Evolutionary conservation across 2,797 vertebrate genomes (phyloP), one percentile per base, ranked within the genome.

Genomic region (Muscicapa comitata): DNA sequence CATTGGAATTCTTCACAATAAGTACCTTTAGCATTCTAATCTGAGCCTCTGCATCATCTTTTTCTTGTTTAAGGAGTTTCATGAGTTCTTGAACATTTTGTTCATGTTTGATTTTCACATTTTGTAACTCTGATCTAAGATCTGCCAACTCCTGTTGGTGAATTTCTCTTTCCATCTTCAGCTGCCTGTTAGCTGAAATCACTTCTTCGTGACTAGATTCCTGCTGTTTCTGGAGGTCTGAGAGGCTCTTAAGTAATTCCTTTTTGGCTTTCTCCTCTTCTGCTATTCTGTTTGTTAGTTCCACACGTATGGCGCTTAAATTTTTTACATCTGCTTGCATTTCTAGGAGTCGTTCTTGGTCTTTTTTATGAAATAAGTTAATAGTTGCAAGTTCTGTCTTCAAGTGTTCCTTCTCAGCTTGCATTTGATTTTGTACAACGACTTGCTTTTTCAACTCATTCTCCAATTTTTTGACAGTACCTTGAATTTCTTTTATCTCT

Each of bases 91-190:
- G 98, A 83, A 98, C 72, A 4, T 98, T 98, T 13, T 95, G 97
- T 15, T 99, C 98, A 11, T 98, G 98, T 90, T 98, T 98, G 7
- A 81, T 96, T 95, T 97, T 98, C 90, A 96, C 86, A 38, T 97
- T 98, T 90, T 98, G 98, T 79, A 97, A 58, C 24, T 97, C 97
- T 3, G 93, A 97, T 74, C 95, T 98, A 63, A 98, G 91, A 95
- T 97, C 98, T 40, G 91, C 95, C 95, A 99, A 43, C 77, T 99
- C 99, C 78, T 98, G 98, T 93, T 98, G 98, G 93, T 99, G 99
- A 94, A 98, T 96, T 63, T 99, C 99, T 79, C 99, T 98, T 96
- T 99, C 98, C 10, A 99, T 97, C 97, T 98, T 98, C 96, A 99
- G 97, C 96, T 99, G 99, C 83, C 97, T 96, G 23, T 97, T 97